These are phyloP conservation scores for Cisticola juncidis DNA, from an alignment of 2,113 vertebrate species.

Conservation along the genomic window DNA sequence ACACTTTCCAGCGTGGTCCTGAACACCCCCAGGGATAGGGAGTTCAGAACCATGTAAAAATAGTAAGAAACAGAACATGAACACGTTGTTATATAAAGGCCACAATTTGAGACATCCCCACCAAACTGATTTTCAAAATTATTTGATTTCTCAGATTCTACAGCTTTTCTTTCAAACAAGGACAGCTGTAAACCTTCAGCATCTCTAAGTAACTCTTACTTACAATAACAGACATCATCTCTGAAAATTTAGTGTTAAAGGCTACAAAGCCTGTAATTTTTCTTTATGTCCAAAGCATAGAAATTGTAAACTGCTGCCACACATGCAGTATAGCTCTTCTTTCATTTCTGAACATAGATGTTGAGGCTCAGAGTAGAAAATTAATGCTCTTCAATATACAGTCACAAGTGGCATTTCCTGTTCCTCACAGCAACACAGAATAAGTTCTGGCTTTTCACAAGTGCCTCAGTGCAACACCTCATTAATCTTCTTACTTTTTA, in stretches of 20 bases:
- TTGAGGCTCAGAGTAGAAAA: not conserved
- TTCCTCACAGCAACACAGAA: not conserved
- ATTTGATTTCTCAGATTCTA: not conserved
- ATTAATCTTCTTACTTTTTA: conserved; percentile 25
- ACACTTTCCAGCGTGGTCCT: not conserved
- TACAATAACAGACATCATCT: not conserved
- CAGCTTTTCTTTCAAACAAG: not conserved
- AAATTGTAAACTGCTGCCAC: not conserved
- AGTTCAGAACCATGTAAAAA: not conserved
- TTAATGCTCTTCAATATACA: not conserved
- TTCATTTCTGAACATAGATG: not conserved
- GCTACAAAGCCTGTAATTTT: not conserved
- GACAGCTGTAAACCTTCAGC: not conserved
- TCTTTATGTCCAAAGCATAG: not conserved
- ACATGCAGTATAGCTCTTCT: not conserved
- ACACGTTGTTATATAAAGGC: not conserved
- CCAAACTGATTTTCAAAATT: not conserved
- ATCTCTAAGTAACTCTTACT: not conserved
- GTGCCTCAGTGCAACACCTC: not conserved
- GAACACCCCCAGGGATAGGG: not conserved
- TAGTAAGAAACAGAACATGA: not conserved
- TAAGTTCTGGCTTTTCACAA: not conserved
- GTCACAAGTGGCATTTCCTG: not conserved
- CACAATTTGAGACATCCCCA: not conserved
- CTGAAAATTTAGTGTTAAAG: not conserved